Evolutionary conservation across 53 echinoderm and acorn worm species (phyloP), one percentile per base, ranked within the genome.

Genomic region (Mesocentrotus franciscanus): DNA sequence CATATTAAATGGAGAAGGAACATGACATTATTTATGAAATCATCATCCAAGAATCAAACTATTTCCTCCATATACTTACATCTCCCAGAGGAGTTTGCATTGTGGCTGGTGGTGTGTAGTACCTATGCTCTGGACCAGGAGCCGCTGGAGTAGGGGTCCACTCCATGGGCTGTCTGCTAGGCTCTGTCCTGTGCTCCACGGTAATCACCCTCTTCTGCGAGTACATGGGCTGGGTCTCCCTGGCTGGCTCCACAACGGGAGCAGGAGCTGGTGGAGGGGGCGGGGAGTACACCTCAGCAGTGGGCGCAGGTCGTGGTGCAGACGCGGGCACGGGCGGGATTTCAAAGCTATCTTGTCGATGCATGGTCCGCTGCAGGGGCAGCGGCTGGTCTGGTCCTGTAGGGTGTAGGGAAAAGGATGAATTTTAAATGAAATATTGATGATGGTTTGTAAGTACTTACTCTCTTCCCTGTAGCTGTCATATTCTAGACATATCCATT

Each of bases 311-410:
- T 1, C 64, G 33, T 15, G 60, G 76, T 42, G 33, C 30, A 17
- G 90, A 22, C 1, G 93, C 87, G 32, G 85, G 71, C 18, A 87
- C 89, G 34, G 71, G 58, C 2, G 87, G 87, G 56, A 87, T 87
- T 7, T 87, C 87, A 58, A 87, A 87, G 30, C 93, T 96, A 39
- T 96, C 95, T 56, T 90, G 97, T 60, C 78, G 57, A 22, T 56
- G 62, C 78, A 93, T 94, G 0, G 83, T 95, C 8, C 95, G 95
- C 18, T 95, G 95, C 55, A 98, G 96, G n/a, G 97, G 96, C 20
- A 95, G 96, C 14, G 97, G 97, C 35, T 96, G 96, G 95, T 98
- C 98, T 61, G 98, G 98, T 26, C 96, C 98, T 98, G 95, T 90
- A 70, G 20, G 95, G 35, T 39, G 62, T 87, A 94, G 27, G 27